Conservation (phyloP, 2,113 vertebrate genomes). For the Neolamprologus tretocephalus region DNA sequence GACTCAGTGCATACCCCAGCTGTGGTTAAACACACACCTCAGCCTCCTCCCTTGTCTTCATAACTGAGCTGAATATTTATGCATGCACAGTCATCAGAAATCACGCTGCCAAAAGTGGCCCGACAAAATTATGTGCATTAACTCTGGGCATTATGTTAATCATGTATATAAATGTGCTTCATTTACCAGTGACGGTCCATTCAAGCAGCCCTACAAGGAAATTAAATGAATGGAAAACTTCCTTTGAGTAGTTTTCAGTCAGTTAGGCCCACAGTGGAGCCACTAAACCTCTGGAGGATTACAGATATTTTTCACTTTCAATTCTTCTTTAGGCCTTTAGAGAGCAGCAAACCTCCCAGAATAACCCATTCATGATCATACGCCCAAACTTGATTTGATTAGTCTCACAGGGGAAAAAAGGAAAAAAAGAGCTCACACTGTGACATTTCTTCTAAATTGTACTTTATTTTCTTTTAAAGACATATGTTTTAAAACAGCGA, state of each 20-base stretch:
- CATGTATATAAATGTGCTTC: background rate
- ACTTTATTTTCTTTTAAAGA: constrained; percentile 78
- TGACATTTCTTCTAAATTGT: constrained; percentile 67
- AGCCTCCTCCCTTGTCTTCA: background rate
- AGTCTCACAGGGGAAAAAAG: background rate
- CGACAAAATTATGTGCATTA: background rate
- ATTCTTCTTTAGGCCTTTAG: constrained; percentile 12
- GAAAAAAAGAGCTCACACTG: background rate
- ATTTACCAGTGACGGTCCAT: background rate
- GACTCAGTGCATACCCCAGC: background rate
- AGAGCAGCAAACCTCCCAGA: constrained; percentile 30
- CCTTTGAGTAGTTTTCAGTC: background rate
- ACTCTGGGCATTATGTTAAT: background rate
- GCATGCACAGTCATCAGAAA: background rate
- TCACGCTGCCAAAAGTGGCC: background rate
- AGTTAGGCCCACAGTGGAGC: background rate
- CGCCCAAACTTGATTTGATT: background rate
- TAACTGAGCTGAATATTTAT: background rate
- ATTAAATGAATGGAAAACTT: background rate
- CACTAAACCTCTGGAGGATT: background rate
- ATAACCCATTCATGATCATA: background rate
- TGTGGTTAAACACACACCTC: constrained; percentile 2
- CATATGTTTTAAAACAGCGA: constrained; percentile 77
- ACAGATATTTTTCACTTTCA: constrained; percentile 2
- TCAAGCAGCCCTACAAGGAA: background rate